Evolutionary conservation across 2,888 invertebrate genomes (phyloP).

Genomic region (Halictus ligatus): DNA sequence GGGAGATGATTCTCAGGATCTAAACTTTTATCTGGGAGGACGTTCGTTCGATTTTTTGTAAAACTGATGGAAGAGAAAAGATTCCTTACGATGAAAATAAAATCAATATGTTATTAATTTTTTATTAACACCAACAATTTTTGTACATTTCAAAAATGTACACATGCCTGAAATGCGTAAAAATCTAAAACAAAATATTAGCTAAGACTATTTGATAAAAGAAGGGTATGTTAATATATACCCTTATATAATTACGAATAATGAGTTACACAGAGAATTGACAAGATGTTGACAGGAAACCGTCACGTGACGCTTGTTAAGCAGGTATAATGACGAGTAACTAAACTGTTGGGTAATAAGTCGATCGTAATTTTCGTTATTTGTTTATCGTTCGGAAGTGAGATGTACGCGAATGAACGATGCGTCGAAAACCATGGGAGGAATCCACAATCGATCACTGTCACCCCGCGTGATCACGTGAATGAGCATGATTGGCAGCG

Average conservation of each 20-base stretch:
- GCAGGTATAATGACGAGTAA: background rate
- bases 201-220: background rate
- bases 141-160: too few species aligned
- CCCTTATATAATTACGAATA: too few species aligned
- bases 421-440: slow-evolving; percentile 33
- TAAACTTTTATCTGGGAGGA: too few species aligned
- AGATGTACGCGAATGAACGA: slow-evolving; percentile 14
- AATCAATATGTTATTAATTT: too few species aligned
- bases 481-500: slow-evolving; percentile 29
- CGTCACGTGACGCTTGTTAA: background rate
- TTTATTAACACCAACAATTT: too few species aligned
- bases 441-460: slow-evolving; percentile 51
- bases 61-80: too few species aligned
- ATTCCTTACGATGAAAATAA: too few species aligned
- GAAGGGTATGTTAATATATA: too few species aligned
- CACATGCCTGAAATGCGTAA: too few species aligned
- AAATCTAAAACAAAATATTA: too few species aligned
- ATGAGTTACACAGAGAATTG: background rate
- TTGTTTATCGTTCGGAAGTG: slow-evolving; percentile 21
- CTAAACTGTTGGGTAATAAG: slow-evolving; percentile 3
- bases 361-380: slow-evolving; percentile 29
- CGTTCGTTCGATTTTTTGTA: too few species aligned
- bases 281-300: background rate
- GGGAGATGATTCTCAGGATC: too few species aligned
- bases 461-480: slow-evolving; percentile 35